Evolutionary conservation across 2,797 vertebrate genomes (phyloP).

Genomic region (Holocentrus rufus): DNA sequence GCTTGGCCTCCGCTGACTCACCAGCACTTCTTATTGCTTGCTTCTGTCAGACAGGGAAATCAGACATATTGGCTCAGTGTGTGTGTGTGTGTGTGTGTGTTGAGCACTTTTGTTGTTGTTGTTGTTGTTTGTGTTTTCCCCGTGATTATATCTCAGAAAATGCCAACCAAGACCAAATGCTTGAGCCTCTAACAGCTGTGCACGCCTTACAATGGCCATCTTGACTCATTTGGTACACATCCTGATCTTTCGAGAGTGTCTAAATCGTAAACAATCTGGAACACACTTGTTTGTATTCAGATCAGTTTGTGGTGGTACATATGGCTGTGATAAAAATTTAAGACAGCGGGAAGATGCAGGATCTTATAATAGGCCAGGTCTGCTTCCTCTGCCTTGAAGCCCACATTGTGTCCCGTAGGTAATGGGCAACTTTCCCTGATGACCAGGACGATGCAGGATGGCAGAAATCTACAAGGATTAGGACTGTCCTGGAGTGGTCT

Average conservation of each 20-base stretch:
- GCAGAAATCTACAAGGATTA: too few relatives aligned
- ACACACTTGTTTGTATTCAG: conserved; percentile 5
- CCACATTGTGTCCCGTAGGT: too few relatives aligned
- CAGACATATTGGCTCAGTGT: conserved; percentile 1
- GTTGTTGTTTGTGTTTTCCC: conserved; percentile 12
- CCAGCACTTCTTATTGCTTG: background rate
- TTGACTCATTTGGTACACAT: conserved; percentile 24
- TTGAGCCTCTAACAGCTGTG: conserved; percentile 31
- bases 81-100: too few relatives aligned
- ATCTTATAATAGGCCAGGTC: background rate
- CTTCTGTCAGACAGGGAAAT: conserved; percentile 20
- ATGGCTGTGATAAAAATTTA: background rate
- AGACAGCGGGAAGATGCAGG: background rate
- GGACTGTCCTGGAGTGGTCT: too few relatives aligned
- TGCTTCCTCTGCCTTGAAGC: too few relatives aligned
- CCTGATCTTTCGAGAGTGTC: conserved; percentile 3
- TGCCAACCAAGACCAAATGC: conserved; percentile 34
- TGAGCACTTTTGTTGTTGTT: background rate
- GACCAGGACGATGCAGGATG: too few relatives aligned
- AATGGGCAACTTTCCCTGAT: too few relatives aligned
- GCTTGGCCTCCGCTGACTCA: conserved; percentile 42
- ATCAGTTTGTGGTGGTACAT: background rate
- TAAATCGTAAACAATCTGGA: conserved; percentile 5
- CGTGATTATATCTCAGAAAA: conserved; percentile 20
- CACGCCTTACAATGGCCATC: conserved; percentile 14